phyloP scores from a whole-genome alignment of 2,113 vertebrate genomes.

The Hydrolagus affinis region DNA sequence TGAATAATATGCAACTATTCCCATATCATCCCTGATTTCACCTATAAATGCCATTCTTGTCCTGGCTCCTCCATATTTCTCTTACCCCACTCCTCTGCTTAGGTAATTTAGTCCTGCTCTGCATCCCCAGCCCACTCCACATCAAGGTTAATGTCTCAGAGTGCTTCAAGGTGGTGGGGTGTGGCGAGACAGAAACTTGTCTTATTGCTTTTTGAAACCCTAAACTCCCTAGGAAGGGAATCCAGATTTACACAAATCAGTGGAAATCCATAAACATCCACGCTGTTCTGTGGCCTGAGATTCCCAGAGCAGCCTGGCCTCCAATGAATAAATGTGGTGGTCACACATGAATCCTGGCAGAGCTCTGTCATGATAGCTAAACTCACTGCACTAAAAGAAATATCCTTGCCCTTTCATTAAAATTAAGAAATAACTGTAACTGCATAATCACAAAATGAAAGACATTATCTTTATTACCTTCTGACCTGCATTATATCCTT shows the following conservation, averaged over 20 bases:
- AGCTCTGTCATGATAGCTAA: constrained; percentile 72
- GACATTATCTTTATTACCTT: constrained; percentile 73
- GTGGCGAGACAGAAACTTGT: too few species aligned
- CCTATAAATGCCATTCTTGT: too few species aligned
- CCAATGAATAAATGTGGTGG: constrained; percentile 67
- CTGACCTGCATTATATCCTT: constrained; percentile 49
- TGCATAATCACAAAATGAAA: constrained; percentile 73
- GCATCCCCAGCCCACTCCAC: too few species aligned
- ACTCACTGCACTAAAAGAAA: constrained; percentile 66
- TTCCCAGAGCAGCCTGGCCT: constrained; percentile 69
- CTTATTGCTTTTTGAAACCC: too few species aligned
- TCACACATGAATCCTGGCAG: constrained; percentile 68
- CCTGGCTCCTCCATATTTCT: too few species aligned
- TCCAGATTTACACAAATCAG: not conserved
- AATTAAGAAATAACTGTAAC: constrained; percentile 74
- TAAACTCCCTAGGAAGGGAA: not conserved
- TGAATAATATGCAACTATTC: too few species aligned
- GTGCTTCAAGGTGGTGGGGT: too few species aligned
- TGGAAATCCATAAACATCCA: constrained; percentile 45
- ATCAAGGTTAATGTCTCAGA: too few species aligned
- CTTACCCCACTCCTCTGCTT: too few species aligned
- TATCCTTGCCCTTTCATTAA: constrained; percentile 74
- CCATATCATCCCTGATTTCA: too few species aligned
- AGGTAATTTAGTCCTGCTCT: too few species aligned
- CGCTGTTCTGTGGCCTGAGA: constrained; percentile 53